Evolutionary conservation across 2,888 invertebrate genomes (phyloP).

Genomic region (Silvanus unidentatus): DNA sequence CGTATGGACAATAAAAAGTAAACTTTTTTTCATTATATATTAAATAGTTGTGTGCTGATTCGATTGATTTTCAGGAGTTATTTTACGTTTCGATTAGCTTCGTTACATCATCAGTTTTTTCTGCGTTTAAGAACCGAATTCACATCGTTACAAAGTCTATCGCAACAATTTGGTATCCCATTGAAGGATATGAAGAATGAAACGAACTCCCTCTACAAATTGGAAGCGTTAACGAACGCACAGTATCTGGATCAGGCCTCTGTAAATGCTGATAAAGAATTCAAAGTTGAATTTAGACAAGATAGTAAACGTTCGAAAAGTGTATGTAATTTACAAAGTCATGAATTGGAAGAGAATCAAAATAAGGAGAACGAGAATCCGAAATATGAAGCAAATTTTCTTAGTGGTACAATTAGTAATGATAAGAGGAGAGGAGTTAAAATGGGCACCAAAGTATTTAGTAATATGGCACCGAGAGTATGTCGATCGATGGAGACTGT

Average conservation of each 20-base stretch:
- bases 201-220: conserved; percentile 43
- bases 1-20: conserved; percentile 69
- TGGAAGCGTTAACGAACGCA: conserved; percentile 39
- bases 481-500: conserved; percentile 44
- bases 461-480: conserved; percentile 32
- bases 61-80: conserved; percentile 53
- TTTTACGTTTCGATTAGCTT: conserved; percentile 70
- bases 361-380: conserved; percentile 69
- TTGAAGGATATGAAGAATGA: conserved; percentile 48
- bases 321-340: conserved; percentile 42
- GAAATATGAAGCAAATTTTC: conserved; percentile 23
- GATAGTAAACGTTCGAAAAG: conserved; percentile 48
- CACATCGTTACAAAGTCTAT: conserved; percentile 59
- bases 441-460: conserved; percentile 67
- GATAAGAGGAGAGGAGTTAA: conserved; percentile 60
- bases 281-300: conserved; percentile 38
- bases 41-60: conserved; percentile 3
- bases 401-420: conserved; percentile 15
- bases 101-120: conserved; percentile 73
- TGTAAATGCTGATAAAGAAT: conserved; percentile 40
- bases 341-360: conserved; percentile 53
- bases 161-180: conserved; percentile 56
- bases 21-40: conserved; percentile 17
- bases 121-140: conserved; percentile 66
- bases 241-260: conserved; percentile 24